These are phyloP conservation scores for Hippocampus kuda DNA, from an alignment of 2,797 vertebrate genomes.

Conservation along the genomic window DNA sequence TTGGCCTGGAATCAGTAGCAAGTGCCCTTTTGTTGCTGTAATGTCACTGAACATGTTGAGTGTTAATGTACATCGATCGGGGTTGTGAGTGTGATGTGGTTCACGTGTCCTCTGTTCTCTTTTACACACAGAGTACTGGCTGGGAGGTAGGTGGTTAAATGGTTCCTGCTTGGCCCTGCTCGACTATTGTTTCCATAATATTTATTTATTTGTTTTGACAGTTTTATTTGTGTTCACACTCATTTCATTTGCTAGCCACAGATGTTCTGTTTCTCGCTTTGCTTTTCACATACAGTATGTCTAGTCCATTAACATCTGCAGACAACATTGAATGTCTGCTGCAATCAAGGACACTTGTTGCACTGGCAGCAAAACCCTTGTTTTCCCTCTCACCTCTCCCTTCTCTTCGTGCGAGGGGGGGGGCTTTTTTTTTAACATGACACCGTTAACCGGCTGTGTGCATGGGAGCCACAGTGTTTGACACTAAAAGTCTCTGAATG, in stretches of 20 bases:
- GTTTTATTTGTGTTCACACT: slow-evolving; percentile 34
- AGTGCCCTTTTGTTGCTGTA: slow-evolving; percentile 21
- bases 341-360: slow-evolving; percentile 47
- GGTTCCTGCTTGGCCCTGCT: slow-evolving; percentile 84
- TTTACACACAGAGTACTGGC: slow-evolving; percentile 99
- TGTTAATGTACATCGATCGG: slow-evolving; percentile 16
- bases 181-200: slow-evolving; percentile 32
- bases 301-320: slow-evolving; percentile 88
- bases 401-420: slow-evolving; percentile 43
- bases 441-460: slow-evolving; percentile 76
- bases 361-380: slow-evolving; percentile 43
- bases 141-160: slow-evolving; percentile 99
- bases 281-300: slow-evolving; percentile 58
- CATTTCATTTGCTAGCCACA: slow-evolving; percentile 76
- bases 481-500: slow-evolving; percentile 88
- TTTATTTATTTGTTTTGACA: slow-evolving; percentile 27
- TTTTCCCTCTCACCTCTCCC: slow-evolving; percentile 34
- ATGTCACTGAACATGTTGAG: slow-evolving; percentile 22
- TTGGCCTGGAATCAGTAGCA: slow-evolving; percentile 1
- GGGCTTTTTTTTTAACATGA: slow-evolving; percentile 29
- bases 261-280: slow-evolving; percentile 78
- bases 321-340: slow-evolving; percentile 57
- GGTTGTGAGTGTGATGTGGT: slow-evolving; percentile 40
- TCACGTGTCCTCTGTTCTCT: slow-evolving; percentile 80
- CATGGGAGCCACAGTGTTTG: slow-evolving; percentile 80